A percentile compares a stretch with the other conserved stretches of the same genome.
Evolutionary conservation across 2,888 invertebrate species (phyloP).

Genomic region (Adelognathus sp.): DNA sequence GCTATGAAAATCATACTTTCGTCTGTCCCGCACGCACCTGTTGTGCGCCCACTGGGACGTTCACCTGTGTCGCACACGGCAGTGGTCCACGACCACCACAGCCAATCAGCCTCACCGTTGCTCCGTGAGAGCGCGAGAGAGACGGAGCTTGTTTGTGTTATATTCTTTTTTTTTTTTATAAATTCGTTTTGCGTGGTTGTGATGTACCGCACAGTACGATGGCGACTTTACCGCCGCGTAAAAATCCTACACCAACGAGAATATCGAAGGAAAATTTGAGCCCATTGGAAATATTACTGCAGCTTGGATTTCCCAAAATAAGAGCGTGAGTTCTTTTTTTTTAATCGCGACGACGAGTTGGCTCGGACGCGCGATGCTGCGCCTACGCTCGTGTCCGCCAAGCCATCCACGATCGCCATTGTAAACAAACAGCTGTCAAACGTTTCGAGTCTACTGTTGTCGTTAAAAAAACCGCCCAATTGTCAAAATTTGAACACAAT

Average conservation of each 20-base stretch:
- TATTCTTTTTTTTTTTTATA: neutral
- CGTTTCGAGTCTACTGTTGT: neutral
- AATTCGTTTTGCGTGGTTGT: slow-evolving; percentile 10
- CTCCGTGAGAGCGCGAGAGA: too few species aligned
- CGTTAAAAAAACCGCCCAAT: neutral
- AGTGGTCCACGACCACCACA: too few species aligned
- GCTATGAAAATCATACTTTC: too few species aligned
- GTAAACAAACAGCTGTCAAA: slow-evolving; percentile 75
- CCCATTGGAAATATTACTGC: slow-evolving; percentile 91
- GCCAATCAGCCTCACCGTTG: too few species aligned
- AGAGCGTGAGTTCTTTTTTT: slow-evolving; percentile 92
- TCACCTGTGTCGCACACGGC: too few species aligned
- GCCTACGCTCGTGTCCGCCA: neutral
- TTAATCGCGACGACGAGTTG: neutral
- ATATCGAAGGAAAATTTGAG: slow-evolving; percentile 88
- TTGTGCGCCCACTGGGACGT: too few species aligned
- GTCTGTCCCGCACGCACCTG: too few species aligned
- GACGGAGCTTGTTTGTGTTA: too few species aligned
- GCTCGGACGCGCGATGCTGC: too few species aligned
- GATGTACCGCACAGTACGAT: slow-evolving; percentile 78
- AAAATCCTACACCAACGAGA: slow-evolving; percentile 88
- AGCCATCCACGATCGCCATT: neutral
- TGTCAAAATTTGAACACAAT: neutral
- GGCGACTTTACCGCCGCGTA: slow-evolving; percentile 90
- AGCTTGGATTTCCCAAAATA: slow-evolving; percentile 94